Evolutionary conservation across 2,113 vertebrate genomes (phyloP), one percentile per base, ranked within the genome.

Genomic region (Phoxinus phoxinus): DNA sequence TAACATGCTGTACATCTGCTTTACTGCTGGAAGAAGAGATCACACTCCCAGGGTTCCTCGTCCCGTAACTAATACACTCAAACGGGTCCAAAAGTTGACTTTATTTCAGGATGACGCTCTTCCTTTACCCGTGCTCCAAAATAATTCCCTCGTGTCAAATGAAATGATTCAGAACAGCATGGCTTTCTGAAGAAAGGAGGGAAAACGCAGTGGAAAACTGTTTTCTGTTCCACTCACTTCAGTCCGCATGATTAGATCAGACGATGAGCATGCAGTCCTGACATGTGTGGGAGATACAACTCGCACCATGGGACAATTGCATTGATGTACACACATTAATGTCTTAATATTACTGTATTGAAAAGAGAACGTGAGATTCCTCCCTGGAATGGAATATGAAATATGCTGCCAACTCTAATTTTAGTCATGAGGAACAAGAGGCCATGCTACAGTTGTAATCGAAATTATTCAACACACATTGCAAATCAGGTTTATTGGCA

Each of bases 141-240:
- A 78, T 81, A 87, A 56, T 15, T 81, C 25, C 71, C 69, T 74
- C 30, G 32, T 27, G 21, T 27, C 21, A 32, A 58, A 59, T 81
- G 44, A 76, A 44, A 25, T 80, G 65, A 81, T 86, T 74, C 80
- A 71, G 59, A 81, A 44, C 67, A 67, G 63, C 30, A 17, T 35
- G 30, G 30, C 51, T 73, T 23, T 74, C 41, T 19, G 11, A 46
- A 81, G 37, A 10, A 25, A 37, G 53, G 5, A 37, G n/a, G 44
- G 30, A 53, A 59, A 75, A 63, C 51, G 17, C 15, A 17, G 19
- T 17, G 30, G 63, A 13, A 65, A 32, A 30, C 25, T 3, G 2
- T 13, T 65, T 30, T 63, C 25, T 63, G 25, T 63, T 63, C 4
- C 4, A 13, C 6, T 65, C 6, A 30, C 30, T 15, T 65, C 15